A percentile compares a stretch with the other conserved stretches of the same genome.
Evolutionary conservation across 2,888 invertebrate genomes (phyloP).

Genomic region (Allacma fusca): DNA sequence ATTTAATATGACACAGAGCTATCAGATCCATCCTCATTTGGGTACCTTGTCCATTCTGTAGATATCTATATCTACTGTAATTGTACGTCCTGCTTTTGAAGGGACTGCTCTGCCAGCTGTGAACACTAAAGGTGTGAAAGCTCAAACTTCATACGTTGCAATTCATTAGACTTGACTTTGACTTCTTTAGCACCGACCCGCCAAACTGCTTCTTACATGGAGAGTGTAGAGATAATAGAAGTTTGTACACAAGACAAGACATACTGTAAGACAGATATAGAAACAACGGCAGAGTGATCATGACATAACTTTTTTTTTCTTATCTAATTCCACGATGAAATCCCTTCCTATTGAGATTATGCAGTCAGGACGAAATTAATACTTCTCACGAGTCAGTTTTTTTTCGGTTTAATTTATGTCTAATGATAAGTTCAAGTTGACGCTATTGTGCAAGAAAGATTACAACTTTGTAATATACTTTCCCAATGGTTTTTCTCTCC

Average conservation of each 20-base stretch:
- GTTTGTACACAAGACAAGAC: no score
- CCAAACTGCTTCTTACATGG: not conserved
- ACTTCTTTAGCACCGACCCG: conserved; percentile 5
- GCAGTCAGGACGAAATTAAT: conserved; percentile 1
- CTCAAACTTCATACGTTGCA: not conserved
- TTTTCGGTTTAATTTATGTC: conserved; percentile 13
- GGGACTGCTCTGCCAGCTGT: no score
- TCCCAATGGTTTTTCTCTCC: not conserved
- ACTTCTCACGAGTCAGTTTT: conserved; percentile 17
- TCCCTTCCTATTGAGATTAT: conserved; percentile 24
- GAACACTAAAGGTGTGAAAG: not conserved
- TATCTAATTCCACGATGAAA: not conserved
- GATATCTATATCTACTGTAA: no score
- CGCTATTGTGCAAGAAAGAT: no score
- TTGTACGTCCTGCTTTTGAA: no score
- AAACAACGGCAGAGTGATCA: not conserved
- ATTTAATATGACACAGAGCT: no score
- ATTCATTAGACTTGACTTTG: conserved; percentile 25
- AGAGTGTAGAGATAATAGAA: no score
- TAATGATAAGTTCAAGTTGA: conserved; percentile 3
- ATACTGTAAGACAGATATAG: not conserved
- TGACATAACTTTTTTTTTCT: not conserved
- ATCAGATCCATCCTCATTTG: no score
- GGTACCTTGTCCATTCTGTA: no score
- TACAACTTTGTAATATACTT: no score